Percentiles rank a stretch among this genome's conserved stretches.
phyloP scores from a whole-genome alignment of 2,888 invertebrate species.

The Chloroclystis v-ata region DNA sequence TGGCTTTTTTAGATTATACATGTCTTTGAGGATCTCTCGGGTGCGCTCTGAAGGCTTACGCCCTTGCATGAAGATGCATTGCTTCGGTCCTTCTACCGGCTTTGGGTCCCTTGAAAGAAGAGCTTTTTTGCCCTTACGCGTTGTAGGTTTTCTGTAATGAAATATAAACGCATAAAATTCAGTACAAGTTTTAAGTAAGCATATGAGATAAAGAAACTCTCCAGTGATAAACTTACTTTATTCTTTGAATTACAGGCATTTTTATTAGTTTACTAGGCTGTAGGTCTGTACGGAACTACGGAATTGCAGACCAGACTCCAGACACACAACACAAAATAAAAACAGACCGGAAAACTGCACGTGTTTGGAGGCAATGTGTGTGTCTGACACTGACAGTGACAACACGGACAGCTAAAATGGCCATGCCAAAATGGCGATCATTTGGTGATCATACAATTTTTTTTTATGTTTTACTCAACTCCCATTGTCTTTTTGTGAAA shows the following conservation, averaged over 20 bases:
- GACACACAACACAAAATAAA: background rate
- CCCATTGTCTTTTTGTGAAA: no score
- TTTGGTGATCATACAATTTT: no score
- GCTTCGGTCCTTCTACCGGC: constrained; percentile 91
- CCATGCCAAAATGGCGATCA: no score
- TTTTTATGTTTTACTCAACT: no score
- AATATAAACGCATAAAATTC: no score
- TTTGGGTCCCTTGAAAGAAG: constrained; percentile 90
- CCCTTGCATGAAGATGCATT: constrained; percentile 90
- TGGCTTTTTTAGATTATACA: constrained; percentile 92
- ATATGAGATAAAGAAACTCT: no score
- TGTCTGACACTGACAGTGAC: no score
- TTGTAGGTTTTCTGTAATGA: constrained; percentile 88
- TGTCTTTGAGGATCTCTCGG: constrained; percentile 87
- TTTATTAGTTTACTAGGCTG: constrained; percentile 6
- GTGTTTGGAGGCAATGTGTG: no score
- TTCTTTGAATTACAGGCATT: constrained; percentile 66
- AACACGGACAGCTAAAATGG: no score
- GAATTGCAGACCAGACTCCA: background rate
- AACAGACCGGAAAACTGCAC: no score
- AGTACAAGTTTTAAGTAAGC: no score
- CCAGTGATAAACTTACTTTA: constrained; percentile 45
- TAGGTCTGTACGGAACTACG: background rate
- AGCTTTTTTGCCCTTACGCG: constrained; percentile 91
- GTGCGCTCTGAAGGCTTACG: constrained; percentile 86